These are phyloP conservation scores for Trachymyrmex cornetzi DNA, from an alignment of 1,140 invertebrate genomes.

Conservation along the genomic window DNA sequence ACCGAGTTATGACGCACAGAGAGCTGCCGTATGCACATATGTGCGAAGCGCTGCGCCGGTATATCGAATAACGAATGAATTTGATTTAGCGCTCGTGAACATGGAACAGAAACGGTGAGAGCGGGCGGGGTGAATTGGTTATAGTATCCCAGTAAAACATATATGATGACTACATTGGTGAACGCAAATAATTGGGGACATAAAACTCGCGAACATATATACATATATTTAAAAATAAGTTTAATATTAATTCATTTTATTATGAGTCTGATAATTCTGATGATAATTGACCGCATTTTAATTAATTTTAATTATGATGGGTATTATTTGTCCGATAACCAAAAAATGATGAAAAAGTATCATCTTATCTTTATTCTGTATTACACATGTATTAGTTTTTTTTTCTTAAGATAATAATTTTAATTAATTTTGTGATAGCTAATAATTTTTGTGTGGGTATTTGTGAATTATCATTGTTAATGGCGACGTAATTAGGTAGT, in stretches of 20 bases:
- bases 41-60: not conserved
- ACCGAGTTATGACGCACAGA: constrained; percentile 54
- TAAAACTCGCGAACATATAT: not conserved
- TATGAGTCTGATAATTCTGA: not conserved
- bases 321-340: not conserved
- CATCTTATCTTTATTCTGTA: not conserved
- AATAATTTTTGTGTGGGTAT: not conserved
- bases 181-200: not conserved
- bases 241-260: constrained; percentile 13
- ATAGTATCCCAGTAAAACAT: not conserved
- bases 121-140: not conserved
- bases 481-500: not conserved
- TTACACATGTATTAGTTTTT: not conserved
- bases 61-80: constrained; percentile 62
- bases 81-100: constrained; percentile 41
- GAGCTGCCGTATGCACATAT: not conserved
- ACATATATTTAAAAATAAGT: not conserved
- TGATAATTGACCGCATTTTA: not conserved
- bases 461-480: not conserved
- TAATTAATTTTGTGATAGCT: not conserved
- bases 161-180: not conserved
- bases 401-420: constrained; percentile 11
- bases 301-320: constrained; percentile 29
- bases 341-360: not conserved
- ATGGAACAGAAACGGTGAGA: not conserved